Percentiles rank a stretch among this genome's conserved stretches.
Evolutionary conservation across 2,797 vertebrate genomes (phyloP).

Genomic region (Myotis daubentonii): DNA sequence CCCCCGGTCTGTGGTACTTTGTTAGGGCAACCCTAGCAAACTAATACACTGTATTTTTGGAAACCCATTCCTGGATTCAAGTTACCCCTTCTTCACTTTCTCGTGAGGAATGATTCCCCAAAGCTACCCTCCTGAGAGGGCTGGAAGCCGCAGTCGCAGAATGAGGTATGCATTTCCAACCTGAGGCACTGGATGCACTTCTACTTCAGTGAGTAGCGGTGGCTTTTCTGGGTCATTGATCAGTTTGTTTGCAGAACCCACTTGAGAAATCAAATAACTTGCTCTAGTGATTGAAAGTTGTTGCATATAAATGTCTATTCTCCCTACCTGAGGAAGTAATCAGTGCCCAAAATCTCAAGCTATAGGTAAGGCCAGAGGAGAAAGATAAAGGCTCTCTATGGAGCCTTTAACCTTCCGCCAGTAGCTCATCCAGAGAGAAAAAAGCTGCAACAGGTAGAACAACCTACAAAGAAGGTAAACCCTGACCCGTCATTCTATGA

Average conservation of each 20-base stretch:
- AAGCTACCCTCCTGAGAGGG: background rate
- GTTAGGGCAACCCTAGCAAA: slow-evolving; percentile 11
- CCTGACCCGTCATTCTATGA: background rate
- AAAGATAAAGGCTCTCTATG: background rate
- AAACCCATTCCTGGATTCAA: background rate
- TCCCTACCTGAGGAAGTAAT: background rate
- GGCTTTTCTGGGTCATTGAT: background rate
- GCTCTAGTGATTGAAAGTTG: background rate
- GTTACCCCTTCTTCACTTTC: background rate
- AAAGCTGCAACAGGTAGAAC: background rate
- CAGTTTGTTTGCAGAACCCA: background rate
- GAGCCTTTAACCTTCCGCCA: background rate
- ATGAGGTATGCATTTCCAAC: background rate
- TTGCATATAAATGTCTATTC: background rate
- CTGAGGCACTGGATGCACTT: background rate
- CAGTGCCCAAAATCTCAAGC: background rate
- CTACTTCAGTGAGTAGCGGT: background rate
- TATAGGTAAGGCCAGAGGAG: background rate
- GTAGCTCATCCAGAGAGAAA: background rate
- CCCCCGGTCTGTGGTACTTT: background rate
- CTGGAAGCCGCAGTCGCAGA: background rate
- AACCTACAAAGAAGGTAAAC: background rate
- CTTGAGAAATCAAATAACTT: slow-evolving; percentile 2
- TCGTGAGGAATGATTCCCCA: background rate
- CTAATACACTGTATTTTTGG: background rate